phyloP scores from a whole-genome alignment of 2,888 invertebrate genomes.

The Drosophila conformis region DNA sequence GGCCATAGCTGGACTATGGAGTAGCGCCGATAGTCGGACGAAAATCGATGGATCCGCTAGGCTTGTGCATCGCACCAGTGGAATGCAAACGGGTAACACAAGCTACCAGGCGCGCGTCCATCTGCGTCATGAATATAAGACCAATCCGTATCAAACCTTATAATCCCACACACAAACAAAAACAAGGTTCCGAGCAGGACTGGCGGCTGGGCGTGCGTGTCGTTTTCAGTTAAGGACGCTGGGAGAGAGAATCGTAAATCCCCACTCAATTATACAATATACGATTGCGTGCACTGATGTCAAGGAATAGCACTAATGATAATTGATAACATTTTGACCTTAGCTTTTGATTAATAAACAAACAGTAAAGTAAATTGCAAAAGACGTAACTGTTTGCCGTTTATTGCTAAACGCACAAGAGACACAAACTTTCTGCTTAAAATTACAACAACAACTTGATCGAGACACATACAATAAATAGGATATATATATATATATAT shows the following conservation, averaged over 20 bases:
- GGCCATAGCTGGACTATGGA: slow-evolving; percentile 84
- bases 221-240: slow-evolving; percentile 58
- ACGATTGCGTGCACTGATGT: slow-evolving; percentile 43
- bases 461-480: slow-evolving; percentile 16
- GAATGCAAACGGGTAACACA: slow-evolving; percentile 82
- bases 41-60: slow-evolving; percentile 83
- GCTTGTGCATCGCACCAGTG: slow-evolving; percentile 78
- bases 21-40: slow-evolving; percentile 82
- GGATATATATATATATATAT: not conserved
- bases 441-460: slow-evolving; percentile 57
- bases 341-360: slow-evolving; percentile 25
- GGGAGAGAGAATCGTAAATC: not conserved
- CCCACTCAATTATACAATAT: slow-evolving; percentile 20
- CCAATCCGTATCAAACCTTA: slow-evolving; percentile 62
- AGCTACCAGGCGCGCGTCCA: slow-evolving; percentile 82
- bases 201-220: slow-evolving; percentile 79
- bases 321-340: slow-evolving; percentile 60
- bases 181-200: slow-evolving; percentile 71
- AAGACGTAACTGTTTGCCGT: slow-evolving; percentile 37
- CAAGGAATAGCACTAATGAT: not conserved
- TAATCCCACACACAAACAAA: slow-evolving; percentile 3
- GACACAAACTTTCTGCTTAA: slow-evolving; percentile 57
- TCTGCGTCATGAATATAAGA: slow-evolving; percentile 83
- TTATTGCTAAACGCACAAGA: slow-evolving; percentile 53
- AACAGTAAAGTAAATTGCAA: slow-evolving; percentile 35